Conservation (phyloP, 2,113 vertebrate species). For the Psittacula cyanocephala region DNA sequence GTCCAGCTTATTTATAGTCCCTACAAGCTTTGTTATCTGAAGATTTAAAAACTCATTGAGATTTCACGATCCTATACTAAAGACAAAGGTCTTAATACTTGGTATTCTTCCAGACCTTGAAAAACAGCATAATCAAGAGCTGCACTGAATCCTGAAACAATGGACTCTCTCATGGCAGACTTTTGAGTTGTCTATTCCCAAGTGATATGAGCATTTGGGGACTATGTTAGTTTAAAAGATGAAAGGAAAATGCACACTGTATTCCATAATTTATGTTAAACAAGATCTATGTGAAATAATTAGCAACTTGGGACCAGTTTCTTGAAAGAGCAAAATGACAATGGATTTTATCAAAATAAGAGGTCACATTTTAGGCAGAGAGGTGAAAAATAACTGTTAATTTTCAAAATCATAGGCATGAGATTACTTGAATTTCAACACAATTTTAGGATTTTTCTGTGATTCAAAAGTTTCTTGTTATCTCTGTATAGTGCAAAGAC, state of each 20-base stretch:
- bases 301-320: not conserved
- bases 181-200: not conserved
- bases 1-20: slow-evolving; percentile 15
- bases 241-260: not conserved
- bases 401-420: not conserved
- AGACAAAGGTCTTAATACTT: slow-evolving; percentile 28
- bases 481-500: not conserved
- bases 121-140: not conserved
- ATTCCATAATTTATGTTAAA: not conserved
- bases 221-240: not conserved
- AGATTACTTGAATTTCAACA: not conserved
- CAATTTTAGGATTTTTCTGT: not conserved
- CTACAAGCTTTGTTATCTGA: slow-evolving; percentile 4
- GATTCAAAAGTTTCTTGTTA: not conserved
- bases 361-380: not conserved
- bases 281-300: not conserved
- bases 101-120: not conserved
- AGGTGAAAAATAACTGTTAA: not conserved
- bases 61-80: not conserved
- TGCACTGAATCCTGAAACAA: not conserved
- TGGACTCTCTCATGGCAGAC: not conserved
- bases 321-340: not conserved
- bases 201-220: not conserved
- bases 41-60: slow-evolving; percentile 17
- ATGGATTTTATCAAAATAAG: not conserved